Percentiles rank a stretch among this genome's conserved stretches.
Conservation (phyloP, 1,140 invertebrate species). For the Arctopsyche grandis region DNA sequence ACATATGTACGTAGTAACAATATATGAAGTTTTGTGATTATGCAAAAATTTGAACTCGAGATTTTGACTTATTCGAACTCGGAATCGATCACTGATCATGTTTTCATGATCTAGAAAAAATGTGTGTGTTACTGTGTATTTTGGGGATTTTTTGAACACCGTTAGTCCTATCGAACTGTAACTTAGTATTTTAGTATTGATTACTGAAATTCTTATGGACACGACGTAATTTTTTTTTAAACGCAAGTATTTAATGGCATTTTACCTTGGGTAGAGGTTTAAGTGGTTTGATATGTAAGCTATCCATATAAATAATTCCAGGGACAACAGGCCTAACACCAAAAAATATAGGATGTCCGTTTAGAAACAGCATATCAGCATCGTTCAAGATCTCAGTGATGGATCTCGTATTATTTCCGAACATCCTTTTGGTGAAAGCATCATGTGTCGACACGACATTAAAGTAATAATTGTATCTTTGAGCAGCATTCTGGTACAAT, state of each 20-base stretch:
- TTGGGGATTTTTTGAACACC: no score
- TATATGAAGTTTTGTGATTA: no score
- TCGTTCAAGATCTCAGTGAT: conserved; percentile 59
- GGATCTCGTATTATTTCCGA: conserved; percentile 57
- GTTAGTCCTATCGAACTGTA: no score
- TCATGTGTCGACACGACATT: background rate
- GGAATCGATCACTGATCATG: no score
- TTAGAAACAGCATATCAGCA: conserved; percentile 62
- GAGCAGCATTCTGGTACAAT: conserved; percentile 12
- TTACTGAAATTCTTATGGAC: background rate
- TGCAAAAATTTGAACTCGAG: no score
- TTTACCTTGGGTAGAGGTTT: conserved; percentile 33
- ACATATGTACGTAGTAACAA: no score
- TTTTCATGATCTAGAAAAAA: no score
- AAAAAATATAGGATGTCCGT: conserved; percentile 59
- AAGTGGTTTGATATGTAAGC: conserved; percentile 56
- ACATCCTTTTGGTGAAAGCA: conserved; percentile 38
- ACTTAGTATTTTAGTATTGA: no score
- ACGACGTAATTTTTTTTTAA: no score
- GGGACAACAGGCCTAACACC: conserved; percentile 58
- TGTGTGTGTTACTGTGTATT: no score
- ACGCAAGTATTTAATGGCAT: no score
- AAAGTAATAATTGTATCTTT: conserved; percentile 40
- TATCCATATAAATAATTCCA: conserved; percentile 59
- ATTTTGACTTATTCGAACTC: no score